Conservation (phyloP, 1,140 invertebrate genomes). For the Periplaneta americana region DNA sequence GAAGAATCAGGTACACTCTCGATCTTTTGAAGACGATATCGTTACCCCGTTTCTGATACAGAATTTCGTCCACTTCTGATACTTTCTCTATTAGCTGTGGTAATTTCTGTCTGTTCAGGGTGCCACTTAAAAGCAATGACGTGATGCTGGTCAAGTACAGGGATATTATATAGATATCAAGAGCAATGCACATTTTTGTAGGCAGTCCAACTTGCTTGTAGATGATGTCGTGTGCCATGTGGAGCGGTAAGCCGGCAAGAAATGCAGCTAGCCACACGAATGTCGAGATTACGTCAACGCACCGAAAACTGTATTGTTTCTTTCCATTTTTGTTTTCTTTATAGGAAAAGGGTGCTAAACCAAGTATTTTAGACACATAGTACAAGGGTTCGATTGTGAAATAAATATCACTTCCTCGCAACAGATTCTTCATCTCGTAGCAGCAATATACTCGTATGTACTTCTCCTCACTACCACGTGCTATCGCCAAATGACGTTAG, state of each 20-base stretch:
- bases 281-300: neutral
- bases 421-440: neutral
- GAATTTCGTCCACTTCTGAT: neutral
- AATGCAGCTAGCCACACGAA: neutral
- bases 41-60: neutral
- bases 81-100: neutral
- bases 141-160: neutral
- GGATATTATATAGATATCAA: neutral
- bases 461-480: neutral
- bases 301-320: neutral
- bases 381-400: neutral
- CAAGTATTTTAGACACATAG: neutral
- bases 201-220: neutral
- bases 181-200: neutral
- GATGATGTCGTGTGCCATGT: neutral
- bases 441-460: no score
- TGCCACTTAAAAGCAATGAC: neutral
- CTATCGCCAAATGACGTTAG: neutral
- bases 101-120: neutral
- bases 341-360: neutral
- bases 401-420: neutral
- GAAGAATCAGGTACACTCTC: neutral
- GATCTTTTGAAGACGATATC: neutral
- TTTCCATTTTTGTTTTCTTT: neutral
- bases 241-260: neutral